Conservation (phyloP, 1,140 invertebrate species). For the Armadillidium nasatum region DNA sequence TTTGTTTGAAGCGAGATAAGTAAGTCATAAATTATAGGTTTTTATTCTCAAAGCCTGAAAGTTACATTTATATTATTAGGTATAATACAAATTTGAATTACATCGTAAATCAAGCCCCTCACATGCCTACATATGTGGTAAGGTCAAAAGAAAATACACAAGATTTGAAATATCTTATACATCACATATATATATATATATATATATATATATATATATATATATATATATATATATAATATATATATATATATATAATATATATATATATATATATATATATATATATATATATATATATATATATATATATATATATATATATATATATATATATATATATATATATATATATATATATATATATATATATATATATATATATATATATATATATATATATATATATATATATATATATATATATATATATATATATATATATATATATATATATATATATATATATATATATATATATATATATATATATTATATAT, state of each 20-base stretch:
- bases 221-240: background rate
- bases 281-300: conserved; percentile 15
- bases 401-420: conserved; percentile 15
- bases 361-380: conserved; percentile 11
- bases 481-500: too few relatives aligned
- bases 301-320: conserved; percentile 3
- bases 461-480: conserved; percentile 11
- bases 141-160: too few relatives aligned
- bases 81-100: too few relatives aligned
- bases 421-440: conserved; percentile 1
- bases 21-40: too few relatives aligned
- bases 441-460: conserved; percentile 13
- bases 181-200: conserved; percentile 4
- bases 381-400: conserved; percentile 11
- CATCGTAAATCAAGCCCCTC: too few relatives aligned
- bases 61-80: too few relatives aligned
- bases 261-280: conserved; percentile 15
- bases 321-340: conserved; percentile 11
- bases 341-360: conserved; percentile 7
- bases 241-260: background rate
- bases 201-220: conserved; percentile 15
- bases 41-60: too few relatives aligned
- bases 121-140: too few relatives aligned
- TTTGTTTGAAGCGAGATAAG: too few relatives aligned
- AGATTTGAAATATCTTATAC: too few relatives aligned